Conservation (phyloP, 2,888 invertebrate species). For the Erannis defoliaria region DNA sequence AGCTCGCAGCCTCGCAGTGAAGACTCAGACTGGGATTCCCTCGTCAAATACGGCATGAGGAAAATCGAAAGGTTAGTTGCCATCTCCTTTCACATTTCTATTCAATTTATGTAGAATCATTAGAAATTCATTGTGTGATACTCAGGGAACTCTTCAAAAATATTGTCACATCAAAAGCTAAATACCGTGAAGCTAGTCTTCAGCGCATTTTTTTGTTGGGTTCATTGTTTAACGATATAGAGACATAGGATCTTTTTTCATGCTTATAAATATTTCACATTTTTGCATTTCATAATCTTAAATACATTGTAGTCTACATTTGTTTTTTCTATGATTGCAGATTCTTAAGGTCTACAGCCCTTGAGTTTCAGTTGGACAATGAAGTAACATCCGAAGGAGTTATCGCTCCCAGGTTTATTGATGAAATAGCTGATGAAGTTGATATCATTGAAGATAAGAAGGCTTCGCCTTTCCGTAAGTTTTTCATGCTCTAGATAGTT, state of each 20-base stretch:
- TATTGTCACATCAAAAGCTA: too few species aligned
- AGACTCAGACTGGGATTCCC: slow-evolving; percentile 93
- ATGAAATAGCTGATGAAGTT: slow-evolving; percentile 94
- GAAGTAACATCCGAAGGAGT: slow-evolving; percentile 91
- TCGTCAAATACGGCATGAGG: slow-evolving; percentile 92
- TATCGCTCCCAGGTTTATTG: slow-evolving; percentile 93
- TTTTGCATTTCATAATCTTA: not conserved
- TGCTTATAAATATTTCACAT: not conserved
- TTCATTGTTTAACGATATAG: too few species aligned
- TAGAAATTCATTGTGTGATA: too few species aligned
- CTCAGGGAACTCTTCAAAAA: too few species aligned
- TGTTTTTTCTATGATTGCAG: slow-evolving; percentile 68
- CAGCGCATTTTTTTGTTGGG: too few species aligned
- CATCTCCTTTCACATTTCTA: not conserved
- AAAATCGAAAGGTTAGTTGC: slow-evolving; percentile 88
- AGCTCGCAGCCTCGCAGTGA: slow-evolving; percentile 90
- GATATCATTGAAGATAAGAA: slow-evolving; percentile 94
- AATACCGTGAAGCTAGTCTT: too few species aligned
- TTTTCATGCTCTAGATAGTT: slow-evolving; percentile 13
- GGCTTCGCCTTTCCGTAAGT: slow-evolving; percentile 93
- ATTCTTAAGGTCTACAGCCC: slow-evolving; percentile 92
- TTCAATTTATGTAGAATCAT: too few species aligned
- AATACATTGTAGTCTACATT: too few species aligned
- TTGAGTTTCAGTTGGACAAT: slow-evolving; percentile 91
- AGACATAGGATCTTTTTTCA: too few species aligned